These are phyloP conservation scores for Okamejei kenojei DNA, from an alignment of 2,797 vertebrate species.

Conservation along the genomic window DNA sequence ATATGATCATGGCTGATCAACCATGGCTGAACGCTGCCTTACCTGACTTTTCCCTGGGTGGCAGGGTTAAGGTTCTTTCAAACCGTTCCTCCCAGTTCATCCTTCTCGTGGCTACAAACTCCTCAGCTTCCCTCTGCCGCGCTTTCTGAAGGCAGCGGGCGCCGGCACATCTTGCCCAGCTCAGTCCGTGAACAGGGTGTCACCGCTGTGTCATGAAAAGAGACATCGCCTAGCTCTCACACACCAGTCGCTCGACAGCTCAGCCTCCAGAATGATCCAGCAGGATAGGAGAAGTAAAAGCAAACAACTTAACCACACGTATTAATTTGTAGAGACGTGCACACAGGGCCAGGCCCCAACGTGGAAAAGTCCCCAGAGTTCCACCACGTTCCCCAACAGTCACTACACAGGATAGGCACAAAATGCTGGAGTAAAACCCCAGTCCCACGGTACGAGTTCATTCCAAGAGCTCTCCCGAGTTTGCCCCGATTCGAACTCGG, in stretches of 20 bases:
- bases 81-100: constrained; percentile 8
- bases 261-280: neutral
- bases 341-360: no score
- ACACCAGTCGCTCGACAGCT: neutral
- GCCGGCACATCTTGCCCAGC: neutral
- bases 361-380: neutral
- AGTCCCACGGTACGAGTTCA: no score
- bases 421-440: no score
- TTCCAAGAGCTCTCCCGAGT: no score
- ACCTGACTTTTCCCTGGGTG: neutral
- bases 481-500: no score
- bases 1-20: no score
- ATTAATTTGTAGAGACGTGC: neutral
- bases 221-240: neutral
- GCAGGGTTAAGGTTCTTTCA: neutral
- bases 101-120: neutral
- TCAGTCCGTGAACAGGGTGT: neutral
- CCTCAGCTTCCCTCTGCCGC: neutral
- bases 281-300: neutral
- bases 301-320: neutral
- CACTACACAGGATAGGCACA: neutral
- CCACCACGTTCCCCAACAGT: neutral
- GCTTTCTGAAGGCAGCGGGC: neutral
- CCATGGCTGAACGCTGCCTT: neutral
- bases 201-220: neutral